Evolutionary conservation across 2,888 invertebrate species (phyloP), one percentile per base, ranked within the genome.

Genomic region (Nasonovia ribisnigri): DNA sequence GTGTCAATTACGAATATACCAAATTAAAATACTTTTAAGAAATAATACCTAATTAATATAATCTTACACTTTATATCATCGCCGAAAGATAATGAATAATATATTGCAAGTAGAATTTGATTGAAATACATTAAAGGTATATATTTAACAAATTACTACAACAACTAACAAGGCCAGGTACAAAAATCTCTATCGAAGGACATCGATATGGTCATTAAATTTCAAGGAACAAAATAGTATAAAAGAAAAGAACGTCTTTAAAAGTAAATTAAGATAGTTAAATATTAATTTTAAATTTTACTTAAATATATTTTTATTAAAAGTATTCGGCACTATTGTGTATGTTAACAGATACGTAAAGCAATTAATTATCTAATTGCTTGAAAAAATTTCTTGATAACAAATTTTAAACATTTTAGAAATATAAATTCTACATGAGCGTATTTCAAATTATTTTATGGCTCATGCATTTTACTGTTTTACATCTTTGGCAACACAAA

Each of bases 221-320:
- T 93, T 90, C 86, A 93, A 90, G 48, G 60, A 90, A 90, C 42
- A 86, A 84, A 77, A 42, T 43, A 92, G 24, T n/a, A 92, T n/a
- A 43, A 90, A 90, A 90, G 3, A 77, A 88, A 51, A 46, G 46
- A 46, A 46, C 29, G n/a, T 67, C 48, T 92, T 48, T 92, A 88
- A 57, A 57, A n/a, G 26, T 42, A 88, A n/a, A 20, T 84, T 91
- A 43, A 20, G 16, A 48, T 46, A 46, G 48, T 92, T 57, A 29
- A 84, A 84, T 24, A 42, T 29, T 4, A 10, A 54, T 36, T 51
- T n/a, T 87, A 29, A 10, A 36, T 46, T 90, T 54, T 29, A n/a
- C 67, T n/a, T n/a, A 67, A 67, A 67, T 67, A n/a, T n/a, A 67
- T n/a, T 20, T 51, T 20, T 4, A n/a, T 29, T 29, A 60, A 60